Evolutionary conservation across 2,888 invertebrate species (phyloP), one percentile per base, ranked within the genome.

Genomic region (Hypsopygia costalis): DNA sequence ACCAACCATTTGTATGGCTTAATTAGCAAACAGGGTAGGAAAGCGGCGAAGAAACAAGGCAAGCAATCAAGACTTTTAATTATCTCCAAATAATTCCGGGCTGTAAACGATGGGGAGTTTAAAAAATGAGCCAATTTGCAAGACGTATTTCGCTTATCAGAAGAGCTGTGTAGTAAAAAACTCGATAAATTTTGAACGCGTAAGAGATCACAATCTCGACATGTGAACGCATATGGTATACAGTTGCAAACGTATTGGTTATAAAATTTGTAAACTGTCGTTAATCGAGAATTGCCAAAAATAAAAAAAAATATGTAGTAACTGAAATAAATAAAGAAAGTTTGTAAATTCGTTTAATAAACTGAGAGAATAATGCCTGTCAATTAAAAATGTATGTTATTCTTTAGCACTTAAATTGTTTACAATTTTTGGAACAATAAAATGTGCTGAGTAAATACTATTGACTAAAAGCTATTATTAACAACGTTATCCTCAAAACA

Each of bases 1-100:
- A 55, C 59, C 62, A 58, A 64, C 66, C 62, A 77, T 75, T 74
- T 74, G 75, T 69, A 70, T 67, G 63, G 75, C 72, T 81, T 78
- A 79, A 81, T 81, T 78, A 77, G 71, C 60, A 59, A 68, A 56
- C 52, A 47, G 45, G 49, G 50, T 42, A 57, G 51, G 51, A 61
- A 57, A 50, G 46, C 47, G 49, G 50, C 32, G 56, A 66, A 62
- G 51, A 47, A 50, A 52, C 51, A 55, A 51, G 47, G 55, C 49
- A 46, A 52, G 56, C 52, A 60, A 49, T 53, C 52, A 50, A 42
- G 58, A 57, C 57, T 65, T 60, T 63, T 63, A 69, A 71, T 69
- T 68, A 62, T 62, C 59, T 51, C 41, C 46, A 52, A 56, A 55
- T 54, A 55, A 58, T 62, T 58, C 46, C 44, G 44, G 46, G 43